Conservation (phyloP, 2,888 invertebrate species). For the Stenotaenia linearis region DNA sequence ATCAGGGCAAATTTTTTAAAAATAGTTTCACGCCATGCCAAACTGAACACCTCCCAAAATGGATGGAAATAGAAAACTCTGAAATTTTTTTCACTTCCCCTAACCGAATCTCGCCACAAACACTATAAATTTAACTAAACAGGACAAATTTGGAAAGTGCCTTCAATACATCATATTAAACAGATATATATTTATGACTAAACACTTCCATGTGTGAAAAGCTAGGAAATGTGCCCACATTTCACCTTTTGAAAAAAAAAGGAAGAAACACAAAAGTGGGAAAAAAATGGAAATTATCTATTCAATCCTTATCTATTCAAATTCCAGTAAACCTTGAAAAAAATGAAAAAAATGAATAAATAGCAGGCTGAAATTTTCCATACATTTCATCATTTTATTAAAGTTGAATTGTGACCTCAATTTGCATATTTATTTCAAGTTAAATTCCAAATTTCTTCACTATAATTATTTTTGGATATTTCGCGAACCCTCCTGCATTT, state of each 20-base stretch:
- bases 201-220: neutral
- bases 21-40: slow-evolving; percentile 26
- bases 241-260: neutral
- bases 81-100: neutral
- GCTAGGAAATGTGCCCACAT: neutral
- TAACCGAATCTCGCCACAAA: neutral
- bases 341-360: neutral
- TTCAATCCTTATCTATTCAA: neutral
- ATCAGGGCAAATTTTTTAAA: slow-evolving; percentile 9
- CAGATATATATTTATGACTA: neutral
- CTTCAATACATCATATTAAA: neutral
- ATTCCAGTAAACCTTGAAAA: neutral
- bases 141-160: neutral
- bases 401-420: neutral
- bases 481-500: neutral
- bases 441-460: neutral
- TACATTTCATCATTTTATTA: neutral
- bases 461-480: neutral
- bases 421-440: neutral
- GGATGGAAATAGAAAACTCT: slow-evolving; percentile 6
- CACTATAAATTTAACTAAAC: slow-evolving; percentile 13
- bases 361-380: neutral
- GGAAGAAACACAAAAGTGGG: neutral
- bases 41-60: slow-evolving; percentile 21
- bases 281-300: neutral